These are phyloP conservation scores for Isaurus tuberculatus DNA, from an alignment of 92 coral and sea anemone genomes.

Conservation along the genomic window DNA sequence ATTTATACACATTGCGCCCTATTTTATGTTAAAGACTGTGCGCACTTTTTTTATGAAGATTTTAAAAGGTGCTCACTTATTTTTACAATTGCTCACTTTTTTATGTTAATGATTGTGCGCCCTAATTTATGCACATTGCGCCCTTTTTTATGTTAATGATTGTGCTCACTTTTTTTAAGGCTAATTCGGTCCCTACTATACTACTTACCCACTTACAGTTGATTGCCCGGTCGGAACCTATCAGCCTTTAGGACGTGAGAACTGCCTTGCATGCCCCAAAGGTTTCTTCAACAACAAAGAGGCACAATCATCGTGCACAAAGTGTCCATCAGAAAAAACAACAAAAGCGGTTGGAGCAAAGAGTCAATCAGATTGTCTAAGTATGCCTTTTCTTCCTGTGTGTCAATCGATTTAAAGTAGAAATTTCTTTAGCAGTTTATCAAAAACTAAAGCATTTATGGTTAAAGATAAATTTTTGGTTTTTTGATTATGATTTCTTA, in stretches of 20 bases:
- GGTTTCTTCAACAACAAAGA: constrained; percentile 15
- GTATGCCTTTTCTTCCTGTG: neutral
- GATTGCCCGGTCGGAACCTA: constrained; percentile 31
- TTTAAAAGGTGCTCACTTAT: too few species aligned
- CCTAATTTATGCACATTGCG: too few species aligned
- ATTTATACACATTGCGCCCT: too few species aligned
- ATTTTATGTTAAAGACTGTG: too few species aligned
- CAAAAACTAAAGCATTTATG: too few species aligned
- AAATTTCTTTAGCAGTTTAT: neutral
- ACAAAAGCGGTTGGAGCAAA: constrained; percentile 6
- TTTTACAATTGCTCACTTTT: too few species aligned
- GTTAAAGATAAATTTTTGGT: neutral
- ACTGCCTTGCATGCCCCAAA: constrained; percentile 1
- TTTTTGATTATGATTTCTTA: neutral
- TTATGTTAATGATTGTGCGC: too few species aligned
- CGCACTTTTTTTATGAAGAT: too few species aligned
- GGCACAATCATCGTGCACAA: constrained; percentile 1
- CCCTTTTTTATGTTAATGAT: too few species aligned
- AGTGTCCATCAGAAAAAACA: constrained; percentile 18
- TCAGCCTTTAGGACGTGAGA: neutral
- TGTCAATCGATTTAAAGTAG: neutral
- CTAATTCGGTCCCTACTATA: neutral
- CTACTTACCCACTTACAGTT: too few species aligned
- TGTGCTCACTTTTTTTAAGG: too few species aligned
- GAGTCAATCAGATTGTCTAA: neutral